Evolutionary conservation across 2,113 vertebrate genomes (phyloP).

Genomic region (Rhinolophus ferrumequinum): DNA sequence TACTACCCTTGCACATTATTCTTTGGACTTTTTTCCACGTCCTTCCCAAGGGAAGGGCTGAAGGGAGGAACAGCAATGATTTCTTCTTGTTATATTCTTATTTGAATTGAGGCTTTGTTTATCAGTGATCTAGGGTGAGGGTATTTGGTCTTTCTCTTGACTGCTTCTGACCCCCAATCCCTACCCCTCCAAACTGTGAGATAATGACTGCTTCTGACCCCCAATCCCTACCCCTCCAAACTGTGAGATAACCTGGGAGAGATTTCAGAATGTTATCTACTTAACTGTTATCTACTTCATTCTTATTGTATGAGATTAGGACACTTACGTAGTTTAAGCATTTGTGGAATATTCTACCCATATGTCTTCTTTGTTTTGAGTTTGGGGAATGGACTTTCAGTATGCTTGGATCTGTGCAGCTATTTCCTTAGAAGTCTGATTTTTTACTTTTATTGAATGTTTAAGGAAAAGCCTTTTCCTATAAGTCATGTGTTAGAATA

Average conservation of each 20-base stretch:
- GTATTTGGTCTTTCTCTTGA: neutral
- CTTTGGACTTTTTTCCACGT: neutral
- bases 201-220: neutral
- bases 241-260: neutral
- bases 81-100: neutral
- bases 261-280: conserved; percentile 14
- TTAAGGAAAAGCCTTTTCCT: neutral
- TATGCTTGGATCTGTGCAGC: neutral
- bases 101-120: neutral
- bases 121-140: neutral
- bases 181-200: neutral
- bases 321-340: neutral
- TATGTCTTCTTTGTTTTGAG: neutral
- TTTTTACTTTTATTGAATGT: conserved; percentile 13
- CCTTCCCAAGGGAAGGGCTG: neutral
- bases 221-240: neutral
- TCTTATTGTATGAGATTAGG: neutral
- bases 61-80: neutral
- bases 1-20: neutral
- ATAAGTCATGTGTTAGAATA: neutral
- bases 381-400: neutral
- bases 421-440: neutral
- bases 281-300: neutral
- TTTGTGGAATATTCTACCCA: neutral
- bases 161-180: neutral